Base-by-base conservation (phyloP, 2,888 invertebrate species). In the Melolontha melolontha region DNA sequence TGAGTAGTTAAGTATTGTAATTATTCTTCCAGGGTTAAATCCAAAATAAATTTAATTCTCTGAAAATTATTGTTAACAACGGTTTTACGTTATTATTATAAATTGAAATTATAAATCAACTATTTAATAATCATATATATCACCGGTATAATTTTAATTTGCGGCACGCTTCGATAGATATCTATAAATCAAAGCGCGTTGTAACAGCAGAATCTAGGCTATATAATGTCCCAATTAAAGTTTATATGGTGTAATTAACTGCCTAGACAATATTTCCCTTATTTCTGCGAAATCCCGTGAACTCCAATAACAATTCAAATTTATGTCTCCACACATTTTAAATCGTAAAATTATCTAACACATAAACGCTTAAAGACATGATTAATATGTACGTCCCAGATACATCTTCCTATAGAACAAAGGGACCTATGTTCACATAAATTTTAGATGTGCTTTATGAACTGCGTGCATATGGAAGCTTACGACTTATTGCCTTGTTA, bases 181-280 rank as follows among this genome's bases (percentile, higher is more conserved):
- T 44, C 44, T 4, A 44, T 44, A 44, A 44, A 44, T 44, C 14
- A 44, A 1, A n/a, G 6, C 12, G 12, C 12, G 14, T 44, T 22
- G 50, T 17, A 2, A 12, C 40, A 39, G 42, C 27, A 57, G 7
- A 34, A 34, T 57, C 44, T 41, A 59, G 44, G 12, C 44, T 59
- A 29, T 44, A 59, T 59, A 59, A 59, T 59, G 59, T 59, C 17
- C 59, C 59, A 59, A 59, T 59, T 59, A 59, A 59, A 59, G 44
- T 59, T 59, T 44, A 29, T 59, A 44, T 29, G 42, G 44, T 44
- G 59, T 29, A 59, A 59, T 59, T 59, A 59, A 44, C 44, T 59
- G 44, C 14, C 59, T 42, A 42, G 59, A 59, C 44, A 44, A 59
- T 29, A 59, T 55, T 55, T 55, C 54, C 42, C n/a, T 22, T 42